Evolutionary conservation across 53 echinoderm and acorn worm species (phyloP), one percentile per base, ranked within the genome.

Genomic region (Crossaster papposus): DNA sequence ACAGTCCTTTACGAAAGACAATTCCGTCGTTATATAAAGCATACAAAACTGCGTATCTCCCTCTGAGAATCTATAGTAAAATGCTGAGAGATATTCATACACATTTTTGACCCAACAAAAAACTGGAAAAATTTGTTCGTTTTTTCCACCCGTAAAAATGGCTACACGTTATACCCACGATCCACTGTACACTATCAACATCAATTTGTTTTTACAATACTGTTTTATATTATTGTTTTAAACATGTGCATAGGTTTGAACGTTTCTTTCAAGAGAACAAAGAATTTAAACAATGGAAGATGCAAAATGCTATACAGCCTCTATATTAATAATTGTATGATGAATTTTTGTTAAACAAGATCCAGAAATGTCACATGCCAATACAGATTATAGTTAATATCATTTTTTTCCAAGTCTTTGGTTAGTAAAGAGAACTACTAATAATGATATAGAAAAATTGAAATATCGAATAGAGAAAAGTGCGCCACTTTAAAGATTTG

Each of bases 191-290:
- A 87, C 31, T 85, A 87, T 62, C 54, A 87, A 76, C 76, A 77
- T 73, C 78, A 50, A 70, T 72, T 71, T 75, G 74, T 75, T 76
- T 85, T 20, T 76, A 87, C 77, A 87, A 87, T 87, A 73, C 53
- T 54, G 72, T 72, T 73, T 74, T 55, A 58, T 87, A 87, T 65
- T 87, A 87, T 87, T 87, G 55, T 58, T 87, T 87, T 72, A 87
- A 87, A 87, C 87, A 77, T 87, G 87, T 87, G 87, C 87, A 87
- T 87, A 87, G 87, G 87, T 87, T 87, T 87, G 87, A 87, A 77
- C 33, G 58, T 87, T 80, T 58, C 23, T 58, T 80, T 55, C 33
- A 75, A 75, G 75, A 87, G 87, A 87, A 55, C 75, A 87, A 84
- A 87, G 75, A 75, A 87, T 75, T 82, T 76, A 87, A 72, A 75